A percentile compares a stretch with the other conserved stretches of the same genome.
These are phyloP conservation scores for Smutsia gigantea DNA, from an alignment of 2,797 vertebrate species.

Conservation along the genomic window DNA sequence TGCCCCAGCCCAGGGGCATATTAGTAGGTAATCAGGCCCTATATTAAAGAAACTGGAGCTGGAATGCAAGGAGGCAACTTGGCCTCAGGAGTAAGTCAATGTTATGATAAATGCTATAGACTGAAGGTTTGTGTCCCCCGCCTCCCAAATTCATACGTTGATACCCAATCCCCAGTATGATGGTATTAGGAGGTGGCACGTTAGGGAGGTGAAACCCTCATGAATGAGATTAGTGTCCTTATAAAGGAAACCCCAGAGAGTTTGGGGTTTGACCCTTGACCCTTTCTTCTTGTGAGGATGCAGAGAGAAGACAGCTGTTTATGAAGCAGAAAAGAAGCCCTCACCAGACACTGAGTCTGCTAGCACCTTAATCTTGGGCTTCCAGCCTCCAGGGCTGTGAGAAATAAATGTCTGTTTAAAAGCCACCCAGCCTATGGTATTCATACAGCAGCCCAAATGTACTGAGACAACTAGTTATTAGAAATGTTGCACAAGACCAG, in stretches of 20 bases:
- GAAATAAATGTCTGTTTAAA: background rate
- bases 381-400: background rate
- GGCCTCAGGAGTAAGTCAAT: background rate
- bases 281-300: background rate
- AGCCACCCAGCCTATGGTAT: background rate
- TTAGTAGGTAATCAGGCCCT: background rate
- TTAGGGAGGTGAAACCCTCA: background rate
- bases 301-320: background rate
- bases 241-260: background rate
- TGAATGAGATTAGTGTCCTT: background rate
- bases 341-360: background rate
- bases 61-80: background rate
- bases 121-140: background rate
- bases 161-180: background rate
- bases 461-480: background rate
- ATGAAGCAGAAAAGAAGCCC: background rate
- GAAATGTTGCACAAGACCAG: background rate
- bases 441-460: background rate
- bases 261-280: too few relatives aligned
- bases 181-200: background rate
- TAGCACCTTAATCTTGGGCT: background rate
- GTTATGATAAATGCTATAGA: background rate
- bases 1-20: too few relatives aligned
- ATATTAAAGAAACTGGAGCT: background rate
- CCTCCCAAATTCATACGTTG: background rate